Conservation (phyloP, 2,113 vertebrate species). For the Aptenodytes forsteri region DNA sequence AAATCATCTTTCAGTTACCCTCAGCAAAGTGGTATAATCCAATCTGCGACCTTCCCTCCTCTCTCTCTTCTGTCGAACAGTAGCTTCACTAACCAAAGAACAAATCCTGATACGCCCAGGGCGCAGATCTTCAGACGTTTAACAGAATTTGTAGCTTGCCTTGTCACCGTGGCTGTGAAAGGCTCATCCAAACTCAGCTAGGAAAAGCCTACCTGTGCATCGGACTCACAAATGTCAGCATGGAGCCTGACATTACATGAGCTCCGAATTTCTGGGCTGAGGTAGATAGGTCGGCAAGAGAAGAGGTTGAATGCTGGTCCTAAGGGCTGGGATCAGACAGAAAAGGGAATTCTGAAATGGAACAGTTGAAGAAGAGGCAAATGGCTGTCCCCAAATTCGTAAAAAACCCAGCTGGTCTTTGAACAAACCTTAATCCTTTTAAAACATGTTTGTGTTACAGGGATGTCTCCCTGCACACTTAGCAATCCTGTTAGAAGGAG, state of each 20-base stretch:
- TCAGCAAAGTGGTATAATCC: background rate
- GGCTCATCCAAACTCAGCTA: background rate
- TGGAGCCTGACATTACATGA: background rate
- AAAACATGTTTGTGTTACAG: background rate
- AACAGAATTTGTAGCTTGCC: background rate
- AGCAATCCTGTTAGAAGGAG: background rate
- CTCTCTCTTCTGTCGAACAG: background rate
- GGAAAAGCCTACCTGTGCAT: fast-evolving
- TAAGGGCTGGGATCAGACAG: background rate
- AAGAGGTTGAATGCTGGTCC: background rate
- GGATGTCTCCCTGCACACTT: background rate
- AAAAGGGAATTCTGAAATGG: background rate
- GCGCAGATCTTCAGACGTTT: background rate
- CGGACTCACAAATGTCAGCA: background rate
- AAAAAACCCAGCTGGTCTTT: background rate
- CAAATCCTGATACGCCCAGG: background rate
- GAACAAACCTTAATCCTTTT: background rate
- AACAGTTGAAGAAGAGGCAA: background rate
- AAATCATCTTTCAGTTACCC: background rate
- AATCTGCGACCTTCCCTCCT: background rate
- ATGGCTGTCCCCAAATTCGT: background rate
- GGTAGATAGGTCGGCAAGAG: background rate
- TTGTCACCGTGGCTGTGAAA: background rate
- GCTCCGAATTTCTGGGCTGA: background rate
- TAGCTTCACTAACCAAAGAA: background rate